Percentiles rank a stretch among this genome's conserved stretches.
Conservation (phyloP, 2,113 vertebrate genomes). For the Muscicapa adusta region DNA sequence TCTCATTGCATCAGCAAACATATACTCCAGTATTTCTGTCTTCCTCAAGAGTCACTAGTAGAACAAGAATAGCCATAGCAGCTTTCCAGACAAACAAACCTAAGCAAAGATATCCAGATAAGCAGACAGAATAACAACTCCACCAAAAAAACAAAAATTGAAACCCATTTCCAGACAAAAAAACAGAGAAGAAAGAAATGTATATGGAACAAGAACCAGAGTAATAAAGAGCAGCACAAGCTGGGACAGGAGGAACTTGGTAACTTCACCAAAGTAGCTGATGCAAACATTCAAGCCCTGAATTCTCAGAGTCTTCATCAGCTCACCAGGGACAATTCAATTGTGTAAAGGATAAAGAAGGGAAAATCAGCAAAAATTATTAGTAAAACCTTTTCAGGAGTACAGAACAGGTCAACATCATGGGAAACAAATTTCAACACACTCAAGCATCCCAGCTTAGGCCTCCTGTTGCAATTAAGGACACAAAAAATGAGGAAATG, state of each 20-base stretch:
- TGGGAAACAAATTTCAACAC: background rate
- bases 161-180: background rate
- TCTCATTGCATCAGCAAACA: background rate
- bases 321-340: background rate
- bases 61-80: background rate
- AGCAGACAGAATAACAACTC: background rate
- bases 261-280: background rate
- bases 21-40: background rate
- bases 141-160: background rate
- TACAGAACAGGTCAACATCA: background rate
- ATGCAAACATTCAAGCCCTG: background rate
- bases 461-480: background rate
- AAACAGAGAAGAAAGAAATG: background rate
- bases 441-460: background rate
- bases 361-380: background rate
- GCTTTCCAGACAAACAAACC: background rate
- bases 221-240: background rate
- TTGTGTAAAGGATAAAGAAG: background rate
- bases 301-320: background rate
- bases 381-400: background rate
- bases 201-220: background rate
- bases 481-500: background rate
- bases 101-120: background rate
- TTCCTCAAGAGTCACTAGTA: background rate
- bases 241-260: background rate